Evolutionary conservation across 2,797 vertebrate species (phyloP).

Genomic region (Chromobotia macracanthus): DNA sequence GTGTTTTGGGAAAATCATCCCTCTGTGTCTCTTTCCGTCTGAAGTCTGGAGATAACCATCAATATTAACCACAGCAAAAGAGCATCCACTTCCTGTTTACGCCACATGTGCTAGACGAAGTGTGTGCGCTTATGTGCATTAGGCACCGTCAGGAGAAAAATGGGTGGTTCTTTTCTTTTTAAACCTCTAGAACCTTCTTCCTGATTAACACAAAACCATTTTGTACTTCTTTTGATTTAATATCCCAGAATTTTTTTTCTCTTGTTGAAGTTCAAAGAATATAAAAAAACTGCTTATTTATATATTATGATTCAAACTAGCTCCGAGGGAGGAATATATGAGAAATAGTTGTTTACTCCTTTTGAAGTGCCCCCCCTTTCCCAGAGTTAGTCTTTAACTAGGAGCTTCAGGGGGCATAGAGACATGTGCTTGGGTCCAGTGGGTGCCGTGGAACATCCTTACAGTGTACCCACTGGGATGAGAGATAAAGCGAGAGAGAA

Average conservation of each 20-base stretch:
- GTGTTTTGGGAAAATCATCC: slow-evolving; percentile 60
- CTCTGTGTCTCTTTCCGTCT: slow-evolving; percentile 47
- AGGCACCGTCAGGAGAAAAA: slow-evolving; percentile 21
- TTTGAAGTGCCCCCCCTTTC: slow-evolving; percentile 37
- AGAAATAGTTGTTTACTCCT: slow-evolving; percentile 56
- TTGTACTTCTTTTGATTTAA: slow-evolving; percentile 44
- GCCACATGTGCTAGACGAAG: neutral
- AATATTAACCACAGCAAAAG: slow-evolving; percentile 47
- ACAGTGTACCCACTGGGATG: slow-evolving; percentile 25
- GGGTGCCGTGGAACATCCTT: slow-evolving; percentile 32
- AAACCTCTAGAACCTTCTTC: slow-evolving; percentile 17
- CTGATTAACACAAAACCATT: slow-evolving; percentile 22
- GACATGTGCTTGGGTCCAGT: slow-evolving; percentile 24
- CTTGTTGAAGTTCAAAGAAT: slow-evolving; percentile 49
- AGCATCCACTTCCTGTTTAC: slow-evolving; percentile 48
- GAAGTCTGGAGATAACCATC: slow-evolving; percentile 52
- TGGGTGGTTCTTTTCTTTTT: slow-evolving; percentile 2
- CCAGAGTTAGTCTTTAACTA: slow-evolving; percentile 31
- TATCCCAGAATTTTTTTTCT: slow-evolving; percentile 12
- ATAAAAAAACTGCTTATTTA: slow-evolving; percentile 47
- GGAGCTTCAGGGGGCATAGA: slow-evolving; percentile 40
- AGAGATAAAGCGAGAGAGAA: slow-evolving; percentile 4
- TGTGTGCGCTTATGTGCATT: slow-evolving; percentile 16
- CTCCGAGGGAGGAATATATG: slow-evolving; percentile 43
- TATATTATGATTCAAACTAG: slow-evolving; percentile 39